These are phyloP conservation scores for Linnaemya vulpina DNA, from an alignment of 2,888 invertebrate genomes.

Conservation along the genomic window DNA sequence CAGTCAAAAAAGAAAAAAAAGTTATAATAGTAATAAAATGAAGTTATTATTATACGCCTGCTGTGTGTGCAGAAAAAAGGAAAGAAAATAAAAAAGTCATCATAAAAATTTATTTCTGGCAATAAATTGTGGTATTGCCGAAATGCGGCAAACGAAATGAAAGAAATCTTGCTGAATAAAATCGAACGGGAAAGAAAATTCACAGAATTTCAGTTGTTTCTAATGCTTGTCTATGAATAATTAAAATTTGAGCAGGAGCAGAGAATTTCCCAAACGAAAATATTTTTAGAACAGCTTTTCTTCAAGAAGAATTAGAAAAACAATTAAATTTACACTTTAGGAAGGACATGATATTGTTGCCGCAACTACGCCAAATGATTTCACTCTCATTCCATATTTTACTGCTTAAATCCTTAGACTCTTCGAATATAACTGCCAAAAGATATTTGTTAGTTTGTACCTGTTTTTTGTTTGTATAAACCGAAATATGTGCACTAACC, in stretches of 20 bases:
- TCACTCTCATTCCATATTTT: no score
- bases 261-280: not conserved
- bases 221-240: not conserved
- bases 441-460: not conserved
- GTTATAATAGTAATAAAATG: not conserved
- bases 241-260: not conserved
- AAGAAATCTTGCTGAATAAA: not conserved
- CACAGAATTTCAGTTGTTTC: not conserved
- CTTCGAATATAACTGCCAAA: not conserved
- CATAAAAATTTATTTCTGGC: not conserved
- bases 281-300: no score
- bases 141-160: not conserved
- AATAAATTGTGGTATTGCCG: slow-evolving; percentile 18
- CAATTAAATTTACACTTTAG: no score
- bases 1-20: not conserved
- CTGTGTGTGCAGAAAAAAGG: not conserved
- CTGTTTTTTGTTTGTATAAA: not conserved
- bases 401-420: not conserved
- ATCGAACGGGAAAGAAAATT: slow-evolving; percentile 5
- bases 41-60: slow-evolving; percentile 31
- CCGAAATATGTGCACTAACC: not conserved
- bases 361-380: no score
- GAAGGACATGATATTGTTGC: no score
- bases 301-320: not conserved
- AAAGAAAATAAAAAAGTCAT: not conserved